These are phyloP conservation scores for Ctenochaetus hawaiiensis DNA, from an alignment of 2,797 vertebrate species.

Conservation along the genomic window DNA sequence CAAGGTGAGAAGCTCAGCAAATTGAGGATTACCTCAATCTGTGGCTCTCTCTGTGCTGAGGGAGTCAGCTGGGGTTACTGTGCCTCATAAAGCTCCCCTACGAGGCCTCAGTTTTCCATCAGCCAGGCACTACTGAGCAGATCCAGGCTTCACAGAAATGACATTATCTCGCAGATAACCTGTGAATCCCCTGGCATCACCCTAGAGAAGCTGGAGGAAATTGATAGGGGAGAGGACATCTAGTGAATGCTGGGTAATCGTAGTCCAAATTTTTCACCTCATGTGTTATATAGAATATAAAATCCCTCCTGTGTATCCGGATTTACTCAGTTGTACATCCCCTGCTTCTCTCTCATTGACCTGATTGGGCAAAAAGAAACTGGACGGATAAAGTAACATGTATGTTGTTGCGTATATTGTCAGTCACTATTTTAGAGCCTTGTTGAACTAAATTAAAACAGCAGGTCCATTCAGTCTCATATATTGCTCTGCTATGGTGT, in stretches of 20 bases:
- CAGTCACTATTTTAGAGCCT: not conserved
- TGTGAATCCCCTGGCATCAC: constrained; percentile 11
- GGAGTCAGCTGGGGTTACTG: constrained; percentile 51
- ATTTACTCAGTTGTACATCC: not conserved
- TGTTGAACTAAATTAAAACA: constrained; percentile 19
- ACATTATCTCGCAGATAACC: constrained; percentile 29
- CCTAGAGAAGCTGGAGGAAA: constrained; percentile 12
- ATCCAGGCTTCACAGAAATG: constrained; percentile 24
- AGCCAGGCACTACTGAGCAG: constrained; percentile 1
- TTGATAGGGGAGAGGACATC: constrained; percentile 26
- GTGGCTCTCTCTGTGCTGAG: constrained; percentile 41
- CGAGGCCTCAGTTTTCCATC: constrained; percentile 34
- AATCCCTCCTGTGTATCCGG: not conserved
- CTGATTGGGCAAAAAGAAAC: not conserved
- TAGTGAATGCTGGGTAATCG: constrained; percentile 25
- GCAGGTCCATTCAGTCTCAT: not conserved
- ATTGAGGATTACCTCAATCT: constrained; percentile 64
- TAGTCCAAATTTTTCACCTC: constrained; percentile 3
- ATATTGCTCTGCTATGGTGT: not conserved
- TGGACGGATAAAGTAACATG: not conserved
- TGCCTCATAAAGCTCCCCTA: constrained; percentile 32
- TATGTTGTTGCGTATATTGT: not conserved
- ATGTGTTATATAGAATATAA: constrained; percentile 6
- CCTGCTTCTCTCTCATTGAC: not conserved
- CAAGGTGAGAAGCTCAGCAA: constrained; percentile 60